phyloP scores from a whole-genome alignment of 2,888 invertebrate species.

The Cephus nigrinus region DNA sequence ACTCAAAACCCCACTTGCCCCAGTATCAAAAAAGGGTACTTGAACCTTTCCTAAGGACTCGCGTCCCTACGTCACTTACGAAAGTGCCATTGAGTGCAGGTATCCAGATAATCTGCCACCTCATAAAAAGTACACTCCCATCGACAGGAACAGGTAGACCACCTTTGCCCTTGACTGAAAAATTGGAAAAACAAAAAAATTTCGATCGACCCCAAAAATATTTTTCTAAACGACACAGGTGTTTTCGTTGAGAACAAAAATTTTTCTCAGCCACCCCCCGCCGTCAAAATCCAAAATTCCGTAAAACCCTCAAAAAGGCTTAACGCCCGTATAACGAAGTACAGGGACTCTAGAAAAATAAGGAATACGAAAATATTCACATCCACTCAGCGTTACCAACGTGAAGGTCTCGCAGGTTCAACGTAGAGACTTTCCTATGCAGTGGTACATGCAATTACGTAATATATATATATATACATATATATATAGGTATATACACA shows the following conservation, averaged over 20 bases:
- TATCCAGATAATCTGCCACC: background rate
- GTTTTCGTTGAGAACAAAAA: background rate
- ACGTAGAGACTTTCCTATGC: background rate
- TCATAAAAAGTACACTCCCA: background rate
- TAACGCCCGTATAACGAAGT: no score
- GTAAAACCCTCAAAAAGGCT: no score
- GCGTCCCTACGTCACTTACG: background rate
- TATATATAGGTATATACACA: background rate
- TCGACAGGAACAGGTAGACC: background rate
- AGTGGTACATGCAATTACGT: background rate
- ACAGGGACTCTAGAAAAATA: background rate
- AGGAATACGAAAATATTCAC: background rate
- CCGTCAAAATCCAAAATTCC: background rate
- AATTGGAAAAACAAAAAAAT: background rate
- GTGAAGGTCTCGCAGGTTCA: background rate
- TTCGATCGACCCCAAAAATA: background rate
- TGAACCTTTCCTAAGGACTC: background rate
- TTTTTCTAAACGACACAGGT: background rate
- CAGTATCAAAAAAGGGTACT: background rate
- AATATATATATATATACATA: background rate
- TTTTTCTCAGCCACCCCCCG: background rate
- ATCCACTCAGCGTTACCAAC: background rate
- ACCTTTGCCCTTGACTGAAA: background rate
- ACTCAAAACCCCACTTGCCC: background rate
- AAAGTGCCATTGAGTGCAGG: background rate